Percentiles rank a stretch among this genome's conserved stretches.
These are phyloP conservation scores for Trilocha varians DNA, from an alignment of 2,888 invertebrate species.

Conservation along the genomic window DNA sequence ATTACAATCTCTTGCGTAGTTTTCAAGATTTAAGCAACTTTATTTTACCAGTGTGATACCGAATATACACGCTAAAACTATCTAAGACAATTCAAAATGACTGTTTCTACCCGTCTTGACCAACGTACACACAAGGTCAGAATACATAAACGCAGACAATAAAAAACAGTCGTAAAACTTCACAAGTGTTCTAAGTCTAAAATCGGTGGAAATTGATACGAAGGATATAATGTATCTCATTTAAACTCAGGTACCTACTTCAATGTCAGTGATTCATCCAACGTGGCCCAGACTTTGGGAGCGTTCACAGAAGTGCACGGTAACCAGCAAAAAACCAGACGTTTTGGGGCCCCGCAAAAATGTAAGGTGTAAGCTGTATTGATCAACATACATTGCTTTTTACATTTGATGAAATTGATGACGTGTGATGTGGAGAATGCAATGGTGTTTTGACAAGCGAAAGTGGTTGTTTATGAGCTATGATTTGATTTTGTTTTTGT, in stretches of 20 bases:
- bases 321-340: conserved; percentile 40
- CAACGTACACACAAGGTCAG: no score
- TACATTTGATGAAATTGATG: neutral
- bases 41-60: no score
- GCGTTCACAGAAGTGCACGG: conserved; percentile 31
- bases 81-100: no score
- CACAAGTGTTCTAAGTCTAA: neutral
- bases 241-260: neutral
- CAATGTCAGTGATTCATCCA: conserved; percentile 38
- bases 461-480: no score
- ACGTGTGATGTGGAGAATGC: neutral
- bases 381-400: neutral
- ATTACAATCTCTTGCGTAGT: no score
- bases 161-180: neutral
- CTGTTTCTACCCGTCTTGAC: no score
- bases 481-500: no score
- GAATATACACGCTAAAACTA: no score
- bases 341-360: conserved; percentile 32
- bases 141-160: neutral
- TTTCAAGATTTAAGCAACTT: no score
- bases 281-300: conserved; percentile 6
- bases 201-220: neutral
- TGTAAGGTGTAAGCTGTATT: neutral
- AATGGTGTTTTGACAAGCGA: neutral
- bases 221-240: neutral